Evolutionary conservation across 2,888 invertebrate genomes (phyloP).

Genomic region (Microctonus brassicae): DNA sequence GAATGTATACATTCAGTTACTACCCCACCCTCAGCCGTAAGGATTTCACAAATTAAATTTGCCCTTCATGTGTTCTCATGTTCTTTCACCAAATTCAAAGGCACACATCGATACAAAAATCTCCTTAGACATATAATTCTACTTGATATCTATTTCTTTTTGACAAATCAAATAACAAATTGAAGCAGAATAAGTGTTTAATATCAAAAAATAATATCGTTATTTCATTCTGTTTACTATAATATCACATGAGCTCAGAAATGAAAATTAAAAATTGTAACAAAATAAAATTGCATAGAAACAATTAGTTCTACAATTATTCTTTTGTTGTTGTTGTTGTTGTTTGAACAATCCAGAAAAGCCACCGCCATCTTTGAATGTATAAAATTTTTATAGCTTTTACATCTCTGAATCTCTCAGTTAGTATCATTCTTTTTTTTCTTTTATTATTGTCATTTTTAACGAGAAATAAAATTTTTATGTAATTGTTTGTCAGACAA

Average conservation of each 20-base stretch:
- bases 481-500: background rate
- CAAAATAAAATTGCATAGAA: background rate
- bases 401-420: background rate
- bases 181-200: too few relatives aligned
- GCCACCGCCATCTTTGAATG: background rate
- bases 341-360: background rate
- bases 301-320: background rate
- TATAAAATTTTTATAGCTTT: background rate
- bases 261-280: background rate
- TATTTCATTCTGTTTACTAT: background rate
- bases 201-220: too few relatives aligned
- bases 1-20: background rate
- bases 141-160: background rate
- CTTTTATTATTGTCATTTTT: slow-evolving; percentile 42
- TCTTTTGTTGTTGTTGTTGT: too few relatives aligned
- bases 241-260: background rate
- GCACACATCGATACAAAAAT: too few relatives aligned
- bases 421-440: background rate
- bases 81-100: slow-evolving; percentile 2
- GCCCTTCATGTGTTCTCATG: slow-evolving; percentile 2
- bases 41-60: background rate
- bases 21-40: background rate
- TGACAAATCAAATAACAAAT: too few relatives aligned
- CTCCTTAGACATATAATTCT: background rate
- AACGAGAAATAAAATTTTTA: slow-evolving; percentile 33